Conservation (phyloP, 2,888 invertebrate species). For the Sinohyriopsis cumingii region DNA sequence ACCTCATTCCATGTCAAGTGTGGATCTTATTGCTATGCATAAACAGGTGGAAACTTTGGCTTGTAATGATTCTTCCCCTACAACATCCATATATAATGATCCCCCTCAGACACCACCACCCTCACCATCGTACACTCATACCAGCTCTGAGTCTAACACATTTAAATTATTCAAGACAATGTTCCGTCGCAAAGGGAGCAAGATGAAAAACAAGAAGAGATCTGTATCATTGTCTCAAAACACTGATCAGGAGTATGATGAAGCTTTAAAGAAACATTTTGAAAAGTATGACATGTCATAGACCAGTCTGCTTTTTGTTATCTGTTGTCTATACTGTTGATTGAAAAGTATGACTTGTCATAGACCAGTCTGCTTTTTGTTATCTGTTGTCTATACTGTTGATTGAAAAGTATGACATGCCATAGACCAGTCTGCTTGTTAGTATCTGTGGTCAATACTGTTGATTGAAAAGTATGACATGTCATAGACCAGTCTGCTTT, state of each 20-base stretch:
- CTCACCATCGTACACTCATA: conserved; percentile 27
- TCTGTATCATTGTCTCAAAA: conserved; percentile 52
- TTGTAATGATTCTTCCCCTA: neutral
- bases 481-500: conserved; percentile 20
- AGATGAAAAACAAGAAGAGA: conserved; percentile 56
- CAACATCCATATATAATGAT: conserved; percentile 14
- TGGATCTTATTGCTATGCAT: conserved; percentile 41
- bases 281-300: conserved; percentile 59
- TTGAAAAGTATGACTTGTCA: conserved; percentile 57
- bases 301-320: neutral
- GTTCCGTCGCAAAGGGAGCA: conserved; percentile 61
- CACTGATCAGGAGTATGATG: conserved; percentile 49
- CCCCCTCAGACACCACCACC: conserved; percentile 12
- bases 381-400: too few relatives aligned
- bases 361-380: conserved; percentile 2
- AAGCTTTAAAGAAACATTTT: conserved; percentile 58
- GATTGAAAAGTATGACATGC: conserved; percentile 58
- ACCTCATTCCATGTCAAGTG: conserved; percentile 56
- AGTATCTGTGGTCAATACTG: too few relatives aligned
- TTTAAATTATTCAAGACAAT: conserved; percentile 62
- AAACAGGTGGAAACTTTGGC: conserved; percentile 29
- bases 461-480: conserved; percentile 57
- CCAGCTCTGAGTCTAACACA: conserved; percentile 47
- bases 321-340: too few relatives aligned
- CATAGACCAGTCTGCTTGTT: conserved; percentile 10